Evolutionary conservation across 1,140 invertebrate species (phyloP).

Genomic region (Gryllus bimaculatus): DNA sequence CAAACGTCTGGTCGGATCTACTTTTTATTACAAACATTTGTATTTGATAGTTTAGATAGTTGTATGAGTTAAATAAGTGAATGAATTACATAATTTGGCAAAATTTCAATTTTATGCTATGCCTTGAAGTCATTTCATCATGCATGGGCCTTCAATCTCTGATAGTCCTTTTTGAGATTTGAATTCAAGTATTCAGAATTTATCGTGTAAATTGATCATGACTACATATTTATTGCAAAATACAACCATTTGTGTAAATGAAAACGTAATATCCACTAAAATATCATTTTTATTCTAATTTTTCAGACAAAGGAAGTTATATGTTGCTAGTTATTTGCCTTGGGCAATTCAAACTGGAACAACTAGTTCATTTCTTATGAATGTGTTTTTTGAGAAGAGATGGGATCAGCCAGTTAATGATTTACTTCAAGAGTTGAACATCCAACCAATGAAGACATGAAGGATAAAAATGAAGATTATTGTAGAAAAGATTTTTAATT

Average conservation of each 20-base stretch:
- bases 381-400: conserved; percentile 85
- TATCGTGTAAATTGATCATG: not conserved
- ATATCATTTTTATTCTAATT: conserved; percentile 21
- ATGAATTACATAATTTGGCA: not conserved
- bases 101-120: not conserved
- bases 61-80: no score
- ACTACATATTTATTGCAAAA: not conserved
- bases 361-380: conserved; percentile 64
- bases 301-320: conserved; percentile 68
- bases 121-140: not conserved
- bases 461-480: no score
- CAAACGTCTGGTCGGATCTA: no score
- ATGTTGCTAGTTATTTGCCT: conserved; percentile 68
- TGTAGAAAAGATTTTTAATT: no score
- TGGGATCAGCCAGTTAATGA: conserved; percentile 83
- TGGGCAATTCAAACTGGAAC: conserved; percentile 80
- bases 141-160: not conserved
- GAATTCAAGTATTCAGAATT: not conserved
- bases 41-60: no score
- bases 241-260: not conserved
- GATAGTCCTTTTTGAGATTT: not conserved
- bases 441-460: conserved; percentile 31
- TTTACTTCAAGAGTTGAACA: conserved; percentile 67
- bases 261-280: not conserved
- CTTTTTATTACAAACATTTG: no score